phyloP scores from a whole-genome alignment of 2,888 invertebrate species.

The Sminthurides aquaticus region DNA sequence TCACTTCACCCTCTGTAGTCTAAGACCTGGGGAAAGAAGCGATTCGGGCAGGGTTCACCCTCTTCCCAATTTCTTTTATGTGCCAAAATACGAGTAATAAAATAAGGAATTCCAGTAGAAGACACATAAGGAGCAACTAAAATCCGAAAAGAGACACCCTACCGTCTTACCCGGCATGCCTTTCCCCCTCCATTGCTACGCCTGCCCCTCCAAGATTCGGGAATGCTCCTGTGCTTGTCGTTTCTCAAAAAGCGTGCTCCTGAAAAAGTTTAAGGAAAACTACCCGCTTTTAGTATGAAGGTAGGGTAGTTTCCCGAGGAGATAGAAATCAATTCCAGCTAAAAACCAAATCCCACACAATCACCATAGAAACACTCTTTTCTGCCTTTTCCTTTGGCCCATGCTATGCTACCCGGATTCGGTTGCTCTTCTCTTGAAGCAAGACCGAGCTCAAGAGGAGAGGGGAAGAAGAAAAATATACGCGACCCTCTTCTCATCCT shows the following conservation, averaged over 20 bases:
- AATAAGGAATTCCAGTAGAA: constrained; percentile 42
- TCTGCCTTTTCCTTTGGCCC: constrained; percentile 8
- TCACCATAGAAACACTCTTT: constrained; percentile 29
- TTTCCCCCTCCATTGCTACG: too few species aligned
- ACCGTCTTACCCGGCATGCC: too few species aligned
- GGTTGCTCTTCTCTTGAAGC: neutral
- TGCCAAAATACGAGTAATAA: constrained; percentile 43
- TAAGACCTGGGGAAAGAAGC: neutral
- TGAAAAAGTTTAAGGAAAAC: constrained; percentile 10
- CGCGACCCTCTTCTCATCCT: too few species aligned
- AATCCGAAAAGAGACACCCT: neutral
- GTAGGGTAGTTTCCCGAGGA: constrained; percentile 9
- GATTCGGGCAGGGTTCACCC: constrained; percentile 7
- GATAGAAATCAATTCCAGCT: constrained; percentile 40
- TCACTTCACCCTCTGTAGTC: too few species aligned
- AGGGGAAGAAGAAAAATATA: too few species aligned
- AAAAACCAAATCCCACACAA: constrained; percentile 34
- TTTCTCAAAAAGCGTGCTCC: too few species aligned
- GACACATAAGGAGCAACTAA: constrained; percentile 16
- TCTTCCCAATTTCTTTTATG: constrained; percentile 41
- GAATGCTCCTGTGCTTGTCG: too few species aligned
- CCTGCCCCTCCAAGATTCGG: too few species aligned
- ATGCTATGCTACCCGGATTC: constrained; percentile 4
- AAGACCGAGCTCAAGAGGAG: too few species aligned
- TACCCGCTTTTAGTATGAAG: too few species aligned